Evolutionary conservation across 2,797 vertebrate species (phyloP), one percentile per base, ranked within the genome.

Genomic region (Lateolabrax maculatus): DNA sequence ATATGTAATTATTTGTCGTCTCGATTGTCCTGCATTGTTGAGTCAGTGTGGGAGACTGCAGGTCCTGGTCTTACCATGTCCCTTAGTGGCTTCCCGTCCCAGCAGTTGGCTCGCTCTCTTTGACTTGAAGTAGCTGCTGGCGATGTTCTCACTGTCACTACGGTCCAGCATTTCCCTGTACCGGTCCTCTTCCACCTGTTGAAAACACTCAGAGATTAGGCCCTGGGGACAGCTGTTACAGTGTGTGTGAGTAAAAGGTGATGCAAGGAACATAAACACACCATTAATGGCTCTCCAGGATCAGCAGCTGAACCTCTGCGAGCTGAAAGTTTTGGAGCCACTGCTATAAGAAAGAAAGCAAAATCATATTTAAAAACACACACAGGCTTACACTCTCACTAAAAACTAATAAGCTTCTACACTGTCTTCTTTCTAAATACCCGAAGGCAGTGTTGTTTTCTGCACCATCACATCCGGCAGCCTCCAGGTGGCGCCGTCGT

Each of bases 61-160:
- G 74, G 43, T 71, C 37, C 29, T 34, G 19, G n/a, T 66, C 93
- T 93, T 69, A 95, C 95, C 81, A 9, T 95, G 92, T 76, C 87
- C 96, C 86, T 93, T 94, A 64, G 84, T 60, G 0, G 91, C 62
- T 3, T 96, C 93, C 0, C 70, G 73, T 8, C 90, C 93, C 43
- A 97, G 95, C 84, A 97, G 94, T 67, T 94, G 95, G 81, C 81
- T 96, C 80, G 96, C 88, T 55, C 96, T 92, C 76, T 92, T 96
- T 13, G 94, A 87, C 81, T 92, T 95, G 84, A 98, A 98, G 93
- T 97, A 98, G 91, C 94, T 97, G 77, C 85, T 97, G 88, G 97
- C 96, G 0, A 96, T 94, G 69, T 95, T 95, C 60, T 97, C 95
- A 1, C 96, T 97, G 89, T 97, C 93, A 0, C 97, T 98, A 12